phyloP scores from a whole-genome alignment of 1,140 invertebrate genomes.

The Drosophila sechellia region DNA sequence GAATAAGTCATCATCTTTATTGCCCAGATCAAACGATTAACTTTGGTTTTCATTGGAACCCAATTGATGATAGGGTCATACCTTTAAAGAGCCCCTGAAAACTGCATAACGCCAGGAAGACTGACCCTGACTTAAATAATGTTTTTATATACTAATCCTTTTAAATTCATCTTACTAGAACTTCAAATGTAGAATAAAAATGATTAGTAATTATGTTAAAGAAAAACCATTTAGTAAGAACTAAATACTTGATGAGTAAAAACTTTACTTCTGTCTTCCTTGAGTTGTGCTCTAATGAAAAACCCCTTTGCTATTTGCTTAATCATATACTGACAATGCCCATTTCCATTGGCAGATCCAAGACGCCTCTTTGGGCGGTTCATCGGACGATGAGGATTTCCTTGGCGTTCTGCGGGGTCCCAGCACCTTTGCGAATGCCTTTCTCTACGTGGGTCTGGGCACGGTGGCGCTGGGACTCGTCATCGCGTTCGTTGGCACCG shows the following conservation, averaged over 20 bases:
- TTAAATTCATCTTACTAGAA: not conserved
- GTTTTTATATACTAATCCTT: not conserved
- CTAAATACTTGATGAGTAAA: too few relatives aligned
- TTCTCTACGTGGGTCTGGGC: constrained; percentile 93
- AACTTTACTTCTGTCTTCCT: not conserved
- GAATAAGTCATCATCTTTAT: constrained; percentile 2
- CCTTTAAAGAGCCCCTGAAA: too few relatives aligned
- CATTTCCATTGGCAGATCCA: constrained; percentile 68
- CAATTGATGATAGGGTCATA: not conserved
- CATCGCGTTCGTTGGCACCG: constrained; percentile 94
- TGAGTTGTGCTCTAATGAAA: not conserved
- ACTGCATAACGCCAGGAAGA: not conserved
- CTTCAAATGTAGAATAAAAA: too few relatives aligned
- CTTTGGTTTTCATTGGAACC: constrained; percentile 31
- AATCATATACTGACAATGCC: constrained; percentile 4
- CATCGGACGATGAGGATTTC: constrained; percentile 85
- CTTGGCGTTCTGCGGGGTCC: constrained; percentile 85
- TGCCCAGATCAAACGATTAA: not conserved
- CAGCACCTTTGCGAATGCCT: constrained; percentile 90
- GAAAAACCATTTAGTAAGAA: too few relatives aligned
- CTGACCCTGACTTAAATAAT: not conserved
- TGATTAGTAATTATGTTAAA: too few relatives aligned
- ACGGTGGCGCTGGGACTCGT: constrained; percentile 92
- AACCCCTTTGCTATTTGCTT: not conserved
- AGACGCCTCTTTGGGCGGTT: constrained; percentile 84